These are phyloP conservation scores for Spilosoma lubricipeda DNA, from an alignment of 2,888 invertebrate genomes.

Conservation along the genomic window DNA sequence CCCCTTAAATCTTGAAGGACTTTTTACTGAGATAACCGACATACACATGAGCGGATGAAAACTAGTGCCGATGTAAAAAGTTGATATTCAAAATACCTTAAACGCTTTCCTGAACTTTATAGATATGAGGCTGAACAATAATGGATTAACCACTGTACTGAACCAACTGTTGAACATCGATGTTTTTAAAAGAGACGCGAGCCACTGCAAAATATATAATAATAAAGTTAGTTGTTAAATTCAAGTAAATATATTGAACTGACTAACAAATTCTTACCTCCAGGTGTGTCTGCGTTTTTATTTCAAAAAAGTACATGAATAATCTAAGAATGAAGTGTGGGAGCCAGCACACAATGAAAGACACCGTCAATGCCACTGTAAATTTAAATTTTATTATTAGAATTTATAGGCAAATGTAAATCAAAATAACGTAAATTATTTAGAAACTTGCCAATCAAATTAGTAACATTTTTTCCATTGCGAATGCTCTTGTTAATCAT, in stretches of 20 bases:
- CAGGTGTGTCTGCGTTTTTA: conserved; percentile 53
- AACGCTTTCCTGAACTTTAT: conserved; percentile 74
- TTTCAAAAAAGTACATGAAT: conserved; percentile 59
- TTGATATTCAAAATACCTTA: conserved; percentile 54
- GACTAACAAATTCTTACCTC: conserved; percentile 49
- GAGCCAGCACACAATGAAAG: conserved; percentile 77
- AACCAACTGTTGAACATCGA: conserved; percentile 69
- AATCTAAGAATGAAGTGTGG: conserved; percentile 69
- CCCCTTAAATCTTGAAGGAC: too few relatives aligned
- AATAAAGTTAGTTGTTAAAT: not conserved
- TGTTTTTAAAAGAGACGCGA: conserved; percentile 58
- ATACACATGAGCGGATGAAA: too few relatives aligned
- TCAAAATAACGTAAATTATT: not conserved
- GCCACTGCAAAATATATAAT: conserved; percentile 58
- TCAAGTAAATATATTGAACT: not conserved
- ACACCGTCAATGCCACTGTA: conserved; percentile 78
- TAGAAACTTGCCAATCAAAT: conserved; percentile 52
- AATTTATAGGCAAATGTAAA: not conserved
- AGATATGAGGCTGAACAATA: conserved; percentile 76
- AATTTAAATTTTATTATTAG: conserved; percentile 26
- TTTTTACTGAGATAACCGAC: too few relatives aligned
- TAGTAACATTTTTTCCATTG: conserved; percentile 53
- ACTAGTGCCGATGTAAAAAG: not conserved
- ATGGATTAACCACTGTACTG: conserved; percentile 72
- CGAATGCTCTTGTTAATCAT: conserved; percentile 47